These are phyloP conservation scores for Okapia johnstoni DNA, from an alignment of 2,113 vertebrate genomes.

Conservation along the genomic window DNA sequence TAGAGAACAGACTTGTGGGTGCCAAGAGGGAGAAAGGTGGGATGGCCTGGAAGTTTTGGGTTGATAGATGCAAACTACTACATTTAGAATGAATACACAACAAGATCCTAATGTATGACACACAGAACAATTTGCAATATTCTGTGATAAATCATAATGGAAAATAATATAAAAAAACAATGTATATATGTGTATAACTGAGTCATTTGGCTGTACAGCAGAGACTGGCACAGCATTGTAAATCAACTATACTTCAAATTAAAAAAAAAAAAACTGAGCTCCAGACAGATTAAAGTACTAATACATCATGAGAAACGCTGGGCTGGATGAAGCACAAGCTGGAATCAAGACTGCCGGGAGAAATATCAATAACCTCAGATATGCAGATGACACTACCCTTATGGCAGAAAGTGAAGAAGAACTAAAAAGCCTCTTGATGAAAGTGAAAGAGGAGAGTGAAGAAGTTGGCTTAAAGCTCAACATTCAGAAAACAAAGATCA, in stretches of 20 bases:
- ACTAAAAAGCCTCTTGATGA: too few relatives aligned
- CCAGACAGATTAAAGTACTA: not conserved
- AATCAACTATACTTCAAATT: not conserved
- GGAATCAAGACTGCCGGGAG: too few relatives aligned
- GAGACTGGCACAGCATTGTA: not conserved
- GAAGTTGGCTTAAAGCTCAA: too few relatives aligned
- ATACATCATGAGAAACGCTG: not conserved
- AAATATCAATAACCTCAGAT: too few relatives aligned
- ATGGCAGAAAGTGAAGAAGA: too few relatives aligned
- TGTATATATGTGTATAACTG: not conserved
- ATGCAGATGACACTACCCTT: too few relatives aligned
- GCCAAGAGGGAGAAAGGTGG: not conserved
- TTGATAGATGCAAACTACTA: not conserved
- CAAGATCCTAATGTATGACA: not conserved
- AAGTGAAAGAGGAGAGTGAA: too few relatives aligned
- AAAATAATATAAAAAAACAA: not conserved
- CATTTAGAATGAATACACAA: not conserved
- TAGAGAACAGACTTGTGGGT: not conserved
- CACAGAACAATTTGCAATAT: not conserved
- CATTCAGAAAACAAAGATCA: too few relatives aligned
- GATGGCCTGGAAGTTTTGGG: not conserved
- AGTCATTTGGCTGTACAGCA: not conserved
- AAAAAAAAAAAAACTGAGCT: not conserved
- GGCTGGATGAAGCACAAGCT: too few relatives aligned
- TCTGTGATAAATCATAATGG: not conserved